These are phyloP conservation scores for Pyrocoelia pectoralis DNA, from an alignment of 2,888 invertebrate species.

Conservation along the genomic window DNA sequence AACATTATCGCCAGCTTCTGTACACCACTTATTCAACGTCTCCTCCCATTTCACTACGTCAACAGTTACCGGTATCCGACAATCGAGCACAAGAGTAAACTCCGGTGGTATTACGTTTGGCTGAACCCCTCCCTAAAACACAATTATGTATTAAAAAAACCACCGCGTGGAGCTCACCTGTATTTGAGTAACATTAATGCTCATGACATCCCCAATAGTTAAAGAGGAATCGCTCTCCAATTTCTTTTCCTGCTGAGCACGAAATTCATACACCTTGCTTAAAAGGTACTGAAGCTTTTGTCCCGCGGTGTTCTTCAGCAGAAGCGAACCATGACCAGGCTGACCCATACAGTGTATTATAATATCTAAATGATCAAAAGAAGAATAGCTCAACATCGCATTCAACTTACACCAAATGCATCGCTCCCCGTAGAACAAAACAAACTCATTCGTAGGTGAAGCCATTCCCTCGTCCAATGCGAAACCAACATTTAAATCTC, in stretches of 20 bases:
- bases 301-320: slow-evolving; percentile 82
- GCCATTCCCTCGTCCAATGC: slow-evolving; percentile 89
- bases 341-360: slow-evolving; percentile 77
- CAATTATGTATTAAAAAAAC: slow-evolving; percentile 71
- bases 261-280: slow-evolving; percentile 75
- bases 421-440: slow-evolving; percentile 79
- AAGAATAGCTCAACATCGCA: not conserved
- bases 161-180: slow-evolving; percentile 71
- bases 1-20: slow-evolving; percentile 68
- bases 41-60: slow-evolving; percentile 61
- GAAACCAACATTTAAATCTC: slow-evolving; percentile 81
- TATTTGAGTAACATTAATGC: slow-evolving; percentile 82
- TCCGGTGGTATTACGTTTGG: slow-evolving; percentile 89
- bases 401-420: slow-evolving; percentile 81
- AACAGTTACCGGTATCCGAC: slow-evolving; percentile 72
- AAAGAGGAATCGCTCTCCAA: slow-evolving; percentile 71
- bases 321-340: slow-evolving; percentile 87
- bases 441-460: slow-evolving; percentile 69
- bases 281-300: slow-evolving; percentile 80
- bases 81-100: slow-evolving; percentile 77
- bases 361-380: not conserved
- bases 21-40: slow-evolving; percentile 56
- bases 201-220: slow-evolving; percentile 85
- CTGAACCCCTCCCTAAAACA: slow-evolving; percentile 85
- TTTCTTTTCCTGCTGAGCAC: slow-evolving; percentile 72